Percentiles rank a stretch among this genome's conserved stretches.
phyloP scores from a whole-genome alignment of 2,113 vertebrate species.

The Cyanistes caeruleus region DNA sequence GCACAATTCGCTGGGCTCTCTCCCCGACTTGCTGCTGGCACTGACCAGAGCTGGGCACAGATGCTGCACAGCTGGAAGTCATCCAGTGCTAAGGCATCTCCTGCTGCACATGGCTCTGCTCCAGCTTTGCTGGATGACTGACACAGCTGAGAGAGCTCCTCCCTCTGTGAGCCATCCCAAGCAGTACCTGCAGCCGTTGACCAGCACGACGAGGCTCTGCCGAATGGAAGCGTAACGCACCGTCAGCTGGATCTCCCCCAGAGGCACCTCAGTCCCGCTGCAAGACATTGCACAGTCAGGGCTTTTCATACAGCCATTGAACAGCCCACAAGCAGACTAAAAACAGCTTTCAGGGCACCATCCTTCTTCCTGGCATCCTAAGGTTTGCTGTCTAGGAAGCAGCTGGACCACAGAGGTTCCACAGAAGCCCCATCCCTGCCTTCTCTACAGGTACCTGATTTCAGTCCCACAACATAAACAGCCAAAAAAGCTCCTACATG shows the following conservation, averaged over 20 bases:
- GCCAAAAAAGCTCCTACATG: background rate
- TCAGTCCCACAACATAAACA: background rate
- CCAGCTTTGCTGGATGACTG: background rate
- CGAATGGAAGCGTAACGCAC: conserved; percentile 84
- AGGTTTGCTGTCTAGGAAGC: background rate
- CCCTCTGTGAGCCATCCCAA: background rate
- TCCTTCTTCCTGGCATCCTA: background rate
- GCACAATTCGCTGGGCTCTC: accelerated
- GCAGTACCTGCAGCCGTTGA: conserved; percentile 88
- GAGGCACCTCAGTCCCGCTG: conserved; percentile 65
- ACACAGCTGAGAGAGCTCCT: background rate
- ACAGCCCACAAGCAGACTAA: background rate
- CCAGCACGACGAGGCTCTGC: conserved; percentile 83
- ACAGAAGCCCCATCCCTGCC: background rate
- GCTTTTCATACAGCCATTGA: background rate
- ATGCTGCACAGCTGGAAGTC: background rate
- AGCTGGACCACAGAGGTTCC: background rate
- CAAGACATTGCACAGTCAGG: conserved; percentile 7
- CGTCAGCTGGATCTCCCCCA: conserved; percentile 88
- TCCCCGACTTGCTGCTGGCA: background rate
- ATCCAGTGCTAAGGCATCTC: background rate
- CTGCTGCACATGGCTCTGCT: background rate
- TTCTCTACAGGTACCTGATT: accelerated
- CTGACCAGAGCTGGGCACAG: background rate
- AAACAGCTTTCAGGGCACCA: background rate